These are phyloP conservation scores for Boleophthalmus pectinirostris DNA, from an alignment of 2,113 vertebrate genomes.

Conservation along the genomic window DNA sequence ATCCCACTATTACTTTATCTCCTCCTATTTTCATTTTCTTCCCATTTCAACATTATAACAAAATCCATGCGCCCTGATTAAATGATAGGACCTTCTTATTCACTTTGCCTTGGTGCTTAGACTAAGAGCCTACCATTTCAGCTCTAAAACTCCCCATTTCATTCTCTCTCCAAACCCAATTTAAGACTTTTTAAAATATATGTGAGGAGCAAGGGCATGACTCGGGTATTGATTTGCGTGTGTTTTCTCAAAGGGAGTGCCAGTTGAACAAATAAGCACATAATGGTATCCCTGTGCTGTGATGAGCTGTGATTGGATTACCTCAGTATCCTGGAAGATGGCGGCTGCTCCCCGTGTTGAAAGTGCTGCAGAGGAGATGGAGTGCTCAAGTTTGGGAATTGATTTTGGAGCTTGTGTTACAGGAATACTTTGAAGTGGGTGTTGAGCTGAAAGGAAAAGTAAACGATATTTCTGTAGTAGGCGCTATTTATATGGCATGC, in stretches of 20 bases:
- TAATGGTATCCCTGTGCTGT: slow-evolving; percentile 59
- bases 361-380: slow-evolving; percentile 33
- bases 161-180: slow-evolving; percentile 56
- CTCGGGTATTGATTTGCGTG: slow-evolving; percentile 61
- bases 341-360: slow-evolving; percentile 44
- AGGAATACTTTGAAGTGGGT: slow-evolving; percentile 17
- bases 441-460: background rate
- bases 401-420: slow-evolving; percentile 31
- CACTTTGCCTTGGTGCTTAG: slow-evolving; percentile 24
- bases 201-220: slow-evolving; percentile 14
- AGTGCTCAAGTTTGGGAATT: slow-evolving; percentile 46
- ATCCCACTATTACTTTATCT: slow-evolving; percentile 20
- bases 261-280: slow-evolving; percentile 52
- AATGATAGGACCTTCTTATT: slow-evolving; percentile 45
- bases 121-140: slow-evolving; percentile 26
- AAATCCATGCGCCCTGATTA: slow-evolving; percentile 40
- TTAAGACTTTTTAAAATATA: slow-evolving; percentile 37
- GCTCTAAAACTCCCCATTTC: slow-evolving; percentile 52
- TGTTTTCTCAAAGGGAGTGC: slow-evolving; percentile 48
- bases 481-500: too few relatives aligned
- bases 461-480: too few relatives aligned
- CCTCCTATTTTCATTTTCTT: slow-evolving; percentile 39
- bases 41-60: slow-evolving; percentile 48
- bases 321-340: slow-evolving; percentile 41
- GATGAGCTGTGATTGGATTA: slow-evolving; percentile 65